These are phyloP conservation scores for Aelia acuminata DNA, from an alignment of 2,888 invertebrate species.

Conservation along the genomic window DNA sequence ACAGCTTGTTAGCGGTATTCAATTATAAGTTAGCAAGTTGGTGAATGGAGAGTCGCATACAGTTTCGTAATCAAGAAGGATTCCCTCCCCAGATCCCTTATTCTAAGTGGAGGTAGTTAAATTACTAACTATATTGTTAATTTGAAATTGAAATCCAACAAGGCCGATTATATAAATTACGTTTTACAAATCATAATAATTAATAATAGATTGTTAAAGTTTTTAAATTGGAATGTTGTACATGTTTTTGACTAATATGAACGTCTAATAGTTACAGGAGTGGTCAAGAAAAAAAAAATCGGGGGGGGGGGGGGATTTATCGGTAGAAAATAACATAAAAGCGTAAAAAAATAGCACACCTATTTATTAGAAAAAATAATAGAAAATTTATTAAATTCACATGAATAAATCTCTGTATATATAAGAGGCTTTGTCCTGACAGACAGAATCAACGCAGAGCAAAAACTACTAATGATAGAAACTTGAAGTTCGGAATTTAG, in stretches of 20 bases:
- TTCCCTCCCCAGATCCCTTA: constrained; percentile 25
- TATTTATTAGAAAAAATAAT: too few relatives aligned
- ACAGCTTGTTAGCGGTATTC: constrained; percentile 51
- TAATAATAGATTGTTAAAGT: background rate
- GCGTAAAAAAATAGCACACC: too few relatives aligned
- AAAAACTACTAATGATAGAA: too few relatives aligned
- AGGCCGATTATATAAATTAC: background rate
- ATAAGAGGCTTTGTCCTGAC: too few relatives aligned
- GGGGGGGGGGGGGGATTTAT: too few relatives aligned
- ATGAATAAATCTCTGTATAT: too few relatives aligned
- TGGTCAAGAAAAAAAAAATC: too few relatives aligned
- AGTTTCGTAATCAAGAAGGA: constrained; percentile 30
- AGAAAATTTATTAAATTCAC: too few relatives aligned
- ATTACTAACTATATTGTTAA: constrained; percentile 9
- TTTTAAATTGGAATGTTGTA: background rate
- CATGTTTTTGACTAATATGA: background rate
- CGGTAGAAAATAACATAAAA: too few relatives aligned
- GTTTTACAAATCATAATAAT: background rate
- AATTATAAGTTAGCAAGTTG: constrained; percentile 51
- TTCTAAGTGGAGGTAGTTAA: background rate
- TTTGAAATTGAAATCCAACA: constrained; percentile 20
- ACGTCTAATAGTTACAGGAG: too few relatives aligned
- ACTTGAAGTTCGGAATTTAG: too few relatives aligned
- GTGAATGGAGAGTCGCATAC: constrained; percentile 18
- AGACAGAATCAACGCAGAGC: too few relatives aligned